These are phyloP conservation scores for Tragelaphus scriptus DNA, from an alignment of 2,113 vertebrate species.

Conservation along the genomic window DNA sequence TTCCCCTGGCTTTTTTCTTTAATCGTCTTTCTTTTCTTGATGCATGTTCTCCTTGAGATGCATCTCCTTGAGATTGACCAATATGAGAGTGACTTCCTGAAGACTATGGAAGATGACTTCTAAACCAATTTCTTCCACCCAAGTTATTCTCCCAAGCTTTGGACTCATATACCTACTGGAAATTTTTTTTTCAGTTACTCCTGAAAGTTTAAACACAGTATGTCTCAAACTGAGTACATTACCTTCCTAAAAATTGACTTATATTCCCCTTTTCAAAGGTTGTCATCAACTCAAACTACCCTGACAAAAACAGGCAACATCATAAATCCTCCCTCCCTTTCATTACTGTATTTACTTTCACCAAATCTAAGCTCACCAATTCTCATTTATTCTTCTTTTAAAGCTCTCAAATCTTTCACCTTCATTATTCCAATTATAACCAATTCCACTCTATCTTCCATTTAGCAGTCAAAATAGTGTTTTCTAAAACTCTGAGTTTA, in stretches of 20 bases:
- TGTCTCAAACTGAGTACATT: neutral
- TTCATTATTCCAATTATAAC: neutral
- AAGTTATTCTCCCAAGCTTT: neutral
- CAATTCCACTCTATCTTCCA: neutral
- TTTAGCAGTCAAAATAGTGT: neutral
- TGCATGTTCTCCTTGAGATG: neutral
- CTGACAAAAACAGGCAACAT: neutral
- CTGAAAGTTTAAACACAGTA: neutral
- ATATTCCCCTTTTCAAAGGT: neutral
- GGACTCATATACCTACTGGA: neutral
- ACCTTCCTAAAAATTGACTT: neutral
- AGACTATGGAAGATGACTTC: neutral
- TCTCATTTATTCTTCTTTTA: neutral
- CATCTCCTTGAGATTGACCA: neutral
- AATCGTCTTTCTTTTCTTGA: neutral
- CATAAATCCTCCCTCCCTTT: neutral
- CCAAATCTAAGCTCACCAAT: neutral
- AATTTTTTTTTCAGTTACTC: neutral
- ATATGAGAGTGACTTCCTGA: neutral
- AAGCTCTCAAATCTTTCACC: neutral
- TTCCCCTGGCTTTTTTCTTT: neutral
- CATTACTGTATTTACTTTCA: neutral
- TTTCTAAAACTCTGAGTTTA: neutral
- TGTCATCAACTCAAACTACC: neutral
- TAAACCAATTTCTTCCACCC: neutral